phyloP scores from a whole-genome alignment of 2,113 vertebrate genomes.

The Zapornia atra region DNA sequence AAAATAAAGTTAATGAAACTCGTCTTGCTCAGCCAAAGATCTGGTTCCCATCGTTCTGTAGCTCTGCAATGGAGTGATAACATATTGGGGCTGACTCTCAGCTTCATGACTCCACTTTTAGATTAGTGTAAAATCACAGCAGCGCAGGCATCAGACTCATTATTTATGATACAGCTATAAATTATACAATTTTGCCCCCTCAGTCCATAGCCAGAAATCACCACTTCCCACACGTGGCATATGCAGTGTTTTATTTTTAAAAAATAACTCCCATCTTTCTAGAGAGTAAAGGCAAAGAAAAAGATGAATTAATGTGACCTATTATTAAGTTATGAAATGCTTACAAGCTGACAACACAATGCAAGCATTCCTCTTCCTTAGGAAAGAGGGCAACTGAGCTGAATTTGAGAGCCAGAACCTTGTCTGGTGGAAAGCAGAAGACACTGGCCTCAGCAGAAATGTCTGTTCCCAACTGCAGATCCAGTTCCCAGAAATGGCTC shows the following conservation, averaged over 20 bases:
- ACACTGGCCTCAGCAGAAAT: background rate
- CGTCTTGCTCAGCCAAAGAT: background rate
- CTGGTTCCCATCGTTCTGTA: background rate
- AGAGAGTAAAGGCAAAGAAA: constrained; percentile 34
- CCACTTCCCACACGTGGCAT: constrained; percentile 62
- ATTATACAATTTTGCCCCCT: constrained; percentile 36
- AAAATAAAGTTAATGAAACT: constrained; percentile 11
- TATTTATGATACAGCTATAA: constrained; percentile 45
- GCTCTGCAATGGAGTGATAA: background rate
- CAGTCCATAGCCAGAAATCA: constrained; percentile 51
- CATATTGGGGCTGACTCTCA: background rate
- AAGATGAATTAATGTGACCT: constrained; percentile 33
- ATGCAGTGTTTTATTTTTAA: constrained; percentile 49
- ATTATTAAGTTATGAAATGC: constrained; percentile 8
- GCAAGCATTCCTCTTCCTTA: background rate
- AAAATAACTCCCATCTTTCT: constrained; percentile 12
- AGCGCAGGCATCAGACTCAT: constrained; percentile 22
- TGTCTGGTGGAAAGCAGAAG: background rate
- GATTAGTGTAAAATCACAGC: constrained; percentile 35
- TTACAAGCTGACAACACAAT: background rate
- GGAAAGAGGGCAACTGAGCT: background rate
- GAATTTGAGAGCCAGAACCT: background rate
- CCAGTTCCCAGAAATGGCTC: background rate
- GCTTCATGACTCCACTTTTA: constrained; percentile 13
- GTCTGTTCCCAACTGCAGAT: background rate